Evolutionary conservation across 2,888 invertebrate species (phyloP).

Genomic region (Argyresthia goedartella): DNA sequence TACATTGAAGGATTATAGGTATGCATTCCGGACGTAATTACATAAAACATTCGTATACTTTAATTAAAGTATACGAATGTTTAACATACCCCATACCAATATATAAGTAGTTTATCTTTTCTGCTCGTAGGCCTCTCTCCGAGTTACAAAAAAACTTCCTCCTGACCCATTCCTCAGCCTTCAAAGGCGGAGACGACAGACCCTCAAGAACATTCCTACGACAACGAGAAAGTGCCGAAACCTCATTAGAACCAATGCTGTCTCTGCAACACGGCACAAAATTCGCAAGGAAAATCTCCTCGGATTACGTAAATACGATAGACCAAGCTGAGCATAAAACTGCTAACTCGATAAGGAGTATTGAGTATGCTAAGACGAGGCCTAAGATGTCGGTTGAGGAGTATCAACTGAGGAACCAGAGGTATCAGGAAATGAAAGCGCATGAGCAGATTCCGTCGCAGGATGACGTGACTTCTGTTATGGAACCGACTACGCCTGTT

Average conservation of each 20-base stretch:
- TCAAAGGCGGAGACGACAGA: too few species aligned
- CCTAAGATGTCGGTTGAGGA: conserved; percentile 36
- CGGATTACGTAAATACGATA: conserved; percentile 47
- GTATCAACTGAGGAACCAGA: conserved; percentile 37
- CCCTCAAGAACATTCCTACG: conserved; percentile 3
- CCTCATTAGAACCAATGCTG: conserved; percentile 29
- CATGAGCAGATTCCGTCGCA: too few species aligned
- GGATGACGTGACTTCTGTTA: too few species aligned
- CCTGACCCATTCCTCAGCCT: too few species aligned
- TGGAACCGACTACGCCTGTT: too few species aligned
- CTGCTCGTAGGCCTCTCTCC: not conserved
- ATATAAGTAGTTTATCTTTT: not conserved
- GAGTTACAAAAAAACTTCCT: too few species aligned
- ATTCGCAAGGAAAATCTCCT: conserved; percentile 40
- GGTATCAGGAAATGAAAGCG: conserved; percentile 16
- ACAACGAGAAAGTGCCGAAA: conserved; percentile 8
- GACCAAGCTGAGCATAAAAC: conserved; percentile 27
- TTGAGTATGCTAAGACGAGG: conserved; percentile 39
- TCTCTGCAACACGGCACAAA: conserved; percentile 38
- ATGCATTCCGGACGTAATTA: too few species aligned
- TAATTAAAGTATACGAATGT: too few species aligned
- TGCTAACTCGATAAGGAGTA: conserved; percentile 32
- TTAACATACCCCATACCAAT: too few species aligned
- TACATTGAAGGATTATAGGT: conserved; percentile 46
- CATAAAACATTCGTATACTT: too few species aligned